phyloP scores from a whole-genome alignment of 2,888 invertebrate species.

The Gastrophysa polygoni region DNA sequence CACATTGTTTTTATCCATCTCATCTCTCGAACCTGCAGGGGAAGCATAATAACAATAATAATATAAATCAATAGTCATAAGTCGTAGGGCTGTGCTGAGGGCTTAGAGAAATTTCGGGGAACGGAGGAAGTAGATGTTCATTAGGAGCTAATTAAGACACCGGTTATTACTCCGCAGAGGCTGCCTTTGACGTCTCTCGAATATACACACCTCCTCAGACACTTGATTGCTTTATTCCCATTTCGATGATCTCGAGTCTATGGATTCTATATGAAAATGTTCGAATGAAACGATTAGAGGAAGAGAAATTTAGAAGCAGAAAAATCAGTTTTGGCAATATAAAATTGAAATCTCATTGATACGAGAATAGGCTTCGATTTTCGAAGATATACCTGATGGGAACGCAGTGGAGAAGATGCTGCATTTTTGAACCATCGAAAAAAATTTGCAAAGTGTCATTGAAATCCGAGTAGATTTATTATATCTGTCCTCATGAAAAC shows the following conservation, averaged over 20 bases:
- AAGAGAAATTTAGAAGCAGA: no score
- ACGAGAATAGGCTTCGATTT: no score
- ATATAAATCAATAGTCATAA: conserved; percentile 34
- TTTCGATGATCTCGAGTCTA: not conserved
- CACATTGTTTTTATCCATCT: not conserved
- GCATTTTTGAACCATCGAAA: no score
- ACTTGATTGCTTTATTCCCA: not conserved
- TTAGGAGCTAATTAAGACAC: conserved; percentile 53
- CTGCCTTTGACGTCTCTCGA: conserved; percentile 49
- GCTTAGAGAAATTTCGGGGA: conserved; percentile 20
- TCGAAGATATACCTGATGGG: no score
- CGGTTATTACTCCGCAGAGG: conserved; percentile 51
- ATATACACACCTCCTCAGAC: conserved; percentile 34
- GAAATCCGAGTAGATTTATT: no score
- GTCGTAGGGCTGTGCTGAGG: conserved; percentile 17
- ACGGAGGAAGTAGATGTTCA: conserved; percentile 45
- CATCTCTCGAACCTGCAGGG: not conserved
- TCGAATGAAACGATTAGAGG: no score
- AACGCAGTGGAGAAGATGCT: no score
- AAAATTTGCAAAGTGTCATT: no score
- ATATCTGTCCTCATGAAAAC: no score
- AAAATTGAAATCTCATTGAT: no score
- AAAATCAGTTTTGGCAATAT: no score
- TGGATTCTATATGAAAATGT: no score
- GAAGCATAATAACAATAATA: conserved; percentile 30